Evolutionary conservation across 2,888 invertebrate species (phyloP), one percentile per base, ranked within the genome.

Genomic region (Idaea dimidiata): DNA sequence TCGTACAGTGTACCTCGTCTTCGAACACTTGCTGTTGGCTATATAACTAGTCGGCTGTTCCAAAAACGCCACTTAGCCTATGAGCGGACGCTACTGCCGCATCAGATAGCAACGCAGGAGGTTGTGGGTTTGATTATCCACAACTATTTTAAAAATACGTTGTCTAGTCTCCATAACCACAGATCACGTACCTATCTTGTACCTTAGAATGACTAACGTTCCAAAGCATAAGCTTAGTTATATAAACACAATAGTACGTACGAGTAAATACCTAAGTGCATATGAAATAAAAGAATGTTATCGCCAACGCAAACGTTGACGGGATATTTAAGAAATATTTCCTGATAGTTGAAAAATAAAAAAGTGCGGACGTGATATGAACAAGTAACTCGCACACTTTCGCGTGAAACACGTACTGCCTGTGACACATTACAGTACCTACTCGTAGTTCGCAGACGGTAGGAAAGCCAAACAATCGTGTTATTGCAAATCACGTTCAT

Each of bases 391-490:
- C 43, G 43, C 8, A 43, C 43, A 43, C 43, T 43, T 43, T 43
- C 43, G 43, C 43, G 63, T 59, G 32, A 54, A 55, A 61, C 66
- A 66, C 66, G 66, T 65, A 65, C 55, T n/a, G 32, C 54, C 33
- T 53, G 58, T 59, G 43, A 57, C 65, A 65, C 57, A 43, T 43
- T 24, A n/a, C n/a, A n/a, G n/a, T n/a, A n/a, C n/a, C n/a, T n/a
- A 24, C 24, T 24, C 24, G 24, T 5, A 43, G 54, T 24, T 65
- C 64, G 55, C 63, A 59, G 62, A 62, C 63, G 63, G 59, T 43
- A 58, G 63, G 58, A 66, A 67, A 65, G 63, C 66, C 66, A 66
- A 70, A 68, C 70, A 68, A 59, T 64, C 62, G 63, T 62, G 59
- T 54, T 61, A 54, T 61, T 65, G 62, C 58, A 64, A 64, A 65